phyloP scores from a whole-genome alignment of 2,797 vertebrate genomes.

The Sciaenops ocellatus region DNA sequence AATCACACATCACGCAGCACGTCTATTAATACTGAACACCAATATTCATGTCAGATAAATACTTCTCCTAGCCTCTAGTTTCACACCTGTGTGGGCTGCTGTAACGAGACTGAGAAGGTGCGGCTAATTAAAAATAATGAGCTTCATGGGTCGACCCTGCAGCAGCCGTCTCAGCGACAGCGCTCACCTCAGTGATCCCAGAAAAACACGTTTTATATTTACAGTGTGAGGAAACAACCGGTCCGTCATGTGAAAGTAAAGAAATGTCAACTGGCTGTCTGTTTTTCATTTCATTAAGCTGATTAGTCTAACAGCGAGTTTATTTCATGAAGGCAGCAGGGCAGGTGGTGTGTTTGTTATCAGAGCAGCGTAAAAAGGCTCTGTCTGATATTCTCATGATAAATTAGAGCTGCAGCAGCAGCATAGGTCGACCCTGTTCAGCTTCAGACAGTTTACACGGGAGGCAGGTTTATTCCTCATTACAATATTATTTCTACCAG shows the following conservation, averaged over 20 bases:
- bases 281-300: neutral
- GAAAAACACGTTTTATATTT: neutral
- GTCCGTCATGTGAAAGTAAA: neutral
- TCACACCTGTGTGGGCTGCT: neutral
- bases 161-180: neutral
- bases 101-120: neutral
- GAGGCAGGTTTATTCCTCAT: no score
- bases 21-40: neutral
- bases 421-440: no score
- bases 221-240: neutral
- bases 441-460: no score
- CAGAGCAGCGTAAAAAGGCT: no score
- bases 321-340: no score
- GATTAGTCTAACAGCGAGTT: no score
- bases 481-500: no score
- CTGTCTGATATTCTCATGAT: no score
- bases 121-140: conserved; percentile 26
- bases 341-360: no score
- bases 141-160: neutral
- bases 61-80: neutral
- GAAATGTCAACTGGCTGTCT: neutral
- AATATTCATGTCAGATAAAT: no score
- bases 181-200: neutral
- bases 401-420: no score
- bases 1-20: no score